Percentiles rank a stretch among this genome's conserved stretches.
These are phyloP conservation scores for Cyclophora punctaria DNA, from an alignment of 2,888 invertebrate species.

Conservation along the genomic window DNA sequence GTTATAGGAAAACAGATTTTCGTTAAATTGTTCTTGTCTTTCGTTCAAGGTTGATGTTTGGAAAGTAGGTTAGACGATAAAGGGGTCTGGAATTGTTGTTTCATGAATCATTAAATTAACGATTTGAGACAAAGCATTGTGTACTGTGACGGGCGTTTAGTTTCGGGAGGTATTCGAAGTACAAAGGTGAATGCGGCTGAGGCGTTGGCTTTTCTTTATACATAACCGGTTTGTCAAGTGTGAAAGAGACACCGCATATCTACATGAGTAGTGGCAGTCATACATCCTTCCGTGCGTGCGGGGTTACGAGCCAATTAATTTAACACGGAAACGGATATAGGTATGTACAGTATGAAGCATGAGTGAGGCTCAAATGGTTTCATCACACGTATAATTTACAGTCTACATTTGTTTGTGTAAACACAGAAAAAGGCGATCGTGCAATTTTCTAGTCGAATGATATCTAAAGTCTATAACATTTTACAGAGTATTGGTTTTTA, in stretches of 20 bases:
- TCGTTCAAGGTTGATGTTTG: conserved; percentile 9
- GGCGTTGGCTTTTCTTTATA: not conserved
- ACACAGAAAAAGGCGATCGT: conserved; percentile 13
- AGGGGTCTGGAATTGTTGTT: conserved; percentile 8
- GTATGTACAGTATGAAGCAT: conserved; percentile 20
- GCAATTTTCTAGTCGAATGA: conserved; percentile 21
- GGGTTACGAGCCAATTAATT: conserved; percentile 66
- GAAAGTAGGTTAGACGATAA: conserved; percentile 8
- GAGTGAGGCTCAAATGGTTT: conserved; percentile 60
- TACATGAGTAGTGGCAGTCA: conserved; percentile 66
- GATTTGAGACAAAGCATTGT: conserved; percentile 1
- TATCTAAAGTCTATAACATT: conserved; percentile 16
- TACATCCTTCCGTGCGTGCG: conserved; percentile 62
- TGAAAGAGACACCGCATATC: conserved; percentile 44
- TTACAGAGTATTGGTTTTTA: conserved; percentile 22
- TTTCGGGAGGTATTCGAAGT: too few species aligned
- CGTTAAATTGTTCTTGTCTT: conserved; percentile 16
- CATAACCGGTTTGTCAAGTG: conserved; percentile 1
- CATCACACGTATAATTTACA: conserved; percentile 54
- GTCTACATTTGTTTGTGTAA: conserved; percentile 21
- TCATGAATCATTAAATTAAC: not conserved
- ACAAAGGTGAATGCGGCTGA: not conserved
- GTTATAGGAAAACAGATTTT: conserved; percentile 48
- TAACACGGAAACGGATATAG: conserved; percentile 68
- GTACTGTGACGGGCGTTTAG: conserved; percentile 3